Conservation (phyloP, 64 coral and sea anemone genomes). For the Actinia tenebrosa region DNA sequence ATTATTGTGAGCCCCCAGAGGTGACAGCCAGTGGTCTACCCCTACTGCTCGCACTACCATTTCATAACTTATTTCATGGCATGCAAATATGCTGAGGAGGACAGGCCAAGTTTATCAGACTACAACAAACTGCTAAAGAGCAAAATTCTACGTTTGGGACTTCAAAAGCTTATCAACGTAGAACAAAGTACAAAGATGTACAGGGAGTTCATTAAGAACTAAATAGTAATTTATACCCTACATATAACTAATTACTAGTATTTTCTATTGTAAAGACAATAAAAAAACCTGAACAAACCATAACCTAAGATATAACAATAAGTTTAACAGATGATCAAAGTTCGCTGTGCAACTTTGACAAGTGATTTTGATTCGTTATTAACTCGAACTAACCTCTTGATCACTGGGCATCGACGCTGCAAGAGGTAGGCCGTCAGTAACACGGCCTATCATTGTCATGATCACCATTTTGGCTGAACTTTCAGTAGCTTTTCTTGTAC, state of each 20-base stretch:
- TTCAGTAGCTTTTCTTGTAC: neutral
- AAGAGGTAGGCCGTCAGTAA: conserved; percentile 83
- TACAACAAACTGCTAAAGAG: neutral
- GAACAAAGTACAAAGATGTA: neutral
- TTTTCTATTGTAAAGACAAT: neutral
- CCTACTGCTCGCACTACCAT: too few relatives aligned
- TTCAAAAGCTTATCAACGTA: neutral
- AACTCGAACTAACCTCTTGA: conserved; percentile 63
- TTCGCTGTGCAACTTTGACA: neutral
- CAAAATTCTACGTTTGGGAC: neutral
- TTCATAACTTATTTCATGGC: too few relatives aligned
- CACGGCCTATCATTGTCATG: conserved; percentile 99
- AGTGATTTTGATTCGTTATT: neutral
- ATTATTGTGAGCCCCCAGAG: too few relatives aligned
- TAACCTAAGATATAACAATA: neutral
- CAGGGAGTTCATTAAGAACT: neutral
- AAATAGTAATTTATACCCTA: neutral
- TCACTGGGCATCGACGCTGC: conserved; percentile 93
- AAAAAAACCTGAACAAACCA: neutral
- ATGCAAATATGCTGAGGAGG: too few relatives aligned
- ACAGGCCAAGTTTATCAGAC: too few relatives aligned
- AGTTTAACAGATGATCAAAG: neutral
- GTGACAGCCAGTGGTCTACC: too few relatives aligned
- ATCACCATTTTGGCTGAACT: conserved; percentile 72
- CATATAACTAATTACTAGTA: neutral